A percentile compares a stretch with the other conserved stretches of the same genome.
These are phyloP conservation scores for Drosophila borborema DNA, from an alignment of 2,888 invertebrate genomes.

Conservation along the genomic window DNA sequence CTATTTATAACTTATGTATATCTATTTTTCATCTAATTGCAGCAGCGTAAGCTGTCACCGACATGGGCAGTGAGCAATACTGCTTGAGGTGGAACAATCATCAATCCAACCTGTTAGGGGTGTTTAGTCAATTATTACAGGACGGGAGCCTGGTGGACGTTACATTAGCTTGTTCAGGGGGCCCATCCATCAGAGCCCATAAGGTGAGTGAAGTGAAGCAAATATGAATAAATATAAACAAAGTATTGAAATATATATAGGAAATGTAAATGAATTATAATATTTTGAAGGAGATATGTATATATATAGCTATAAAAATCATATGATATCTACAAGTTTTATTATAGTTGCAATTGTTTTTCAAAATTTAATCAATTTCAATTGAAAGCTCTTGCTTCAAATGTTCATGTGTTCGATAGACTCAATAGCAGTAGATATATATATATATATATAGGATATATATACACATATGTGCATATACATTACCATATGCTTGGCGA, in stretches of 20 bases:
- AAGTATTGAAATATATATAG: too few species aligned
- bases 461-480: too few species aligned
- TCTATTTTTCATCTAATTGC: slow-evolving; percentile 60
- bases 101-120: slow-evolving; percentile 98
- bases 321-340: not conserved
- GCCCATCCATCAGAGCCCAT: slow-evolving; percentile 97
- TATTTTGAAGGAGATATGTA: too few species aligned
- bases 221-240: not conserved
- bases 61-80: slow-evolving; percentile 99
- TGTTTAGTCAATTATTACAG: slow-evolving; percentile 97
- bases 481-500: not conserved
- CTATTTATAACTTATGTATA: not conserved
- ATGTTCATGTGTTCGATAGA: too few species aligned
- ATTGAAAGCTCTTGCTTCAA: not conserved
- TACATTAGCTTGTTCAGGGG: slow-evolving; percentile 98
- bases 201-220: slow-evolving; percentile 86
- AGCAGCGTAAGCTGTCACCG: slow-evolving; percentile 95
- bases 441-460: too few species aligned
- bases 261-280: too few species aligned
- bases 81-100: slow-evolving; percentile 99
- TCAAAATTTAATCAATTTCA: not conserved
- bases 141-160: slow-evolving; percentile 98
- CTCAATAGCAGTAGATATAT: too few species aligned
- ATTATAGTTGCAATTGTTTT: not conserved
- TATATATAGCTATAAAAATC: not conserved